Percentiles rank a stretch among this genome's conserved stretches.
These are phyloP conservation scores for Nephrocerus scutellatus DNA, from an alignment of 2,888 invertebrate species.

Conservation along the genomic window DNA sequence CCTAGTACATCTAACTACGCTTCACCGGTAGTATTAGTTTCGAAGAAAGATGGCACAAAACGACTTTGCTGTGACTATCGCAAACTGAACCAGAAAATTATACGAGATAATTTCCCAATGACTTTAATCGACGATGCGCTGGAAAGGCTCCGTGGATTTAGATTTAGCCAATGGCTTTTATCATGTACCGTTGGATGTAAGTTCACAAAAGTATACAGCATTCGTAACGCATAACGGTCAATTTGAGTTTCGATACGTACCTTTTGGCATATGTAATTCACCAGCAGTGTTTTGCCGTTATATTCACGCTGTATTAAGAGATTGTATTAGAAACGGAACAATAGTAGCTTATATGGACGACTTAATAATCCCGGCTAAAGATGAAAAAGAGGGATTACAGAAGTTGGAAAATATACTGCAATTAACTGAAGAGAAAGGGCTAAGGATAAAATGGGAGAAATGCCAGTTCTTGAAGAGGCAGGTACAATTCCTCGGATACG, in stretches of 20 bases:
- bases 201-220: conserved; percentile 4
- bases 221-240: conserved; percentile 16
- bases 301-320: conserved; percentile 2
- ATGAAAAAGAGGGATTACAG: conserved; percentile 9
- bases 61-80: conserved; percentile 37
- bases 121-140: conserved; percentile 18
- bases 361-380: conserved; percentile 15
- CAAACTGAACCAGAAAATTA: conserved; percentile 13
- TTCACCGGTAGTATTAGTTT: conserved; percentile 22
- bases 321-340: neutral
- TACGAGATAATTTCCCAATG: conserved; percentile 19
- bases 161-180: conserved; percentile 14
- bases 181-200: conserved; percentile 13
- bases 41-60: conserved; percentile 19
- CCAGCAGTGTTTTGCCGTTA: conserved; percentile 7
- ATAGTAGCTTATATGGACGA: conserved; percentile 16
- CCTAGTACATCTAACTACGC: conserved; percentile 33
- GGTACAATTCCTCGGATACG: conserved; percentile 7
- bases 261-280: conserved; percentile 19
- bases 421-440: neutral
- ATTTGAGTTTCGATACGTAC: conserved; percentile 15
- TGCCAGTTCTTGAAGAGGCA: conserved; percentile 7
- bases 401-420: conserved; percentile 1
- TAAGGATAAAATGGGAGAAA: conserved; percentile 10
- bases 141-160: conserved; percentile 13